These are phyloP conservation scores for Orycteropus afer DNA, from an alignment of 2,113 vertebrate species.

Conservation along the genomic window DNA sequence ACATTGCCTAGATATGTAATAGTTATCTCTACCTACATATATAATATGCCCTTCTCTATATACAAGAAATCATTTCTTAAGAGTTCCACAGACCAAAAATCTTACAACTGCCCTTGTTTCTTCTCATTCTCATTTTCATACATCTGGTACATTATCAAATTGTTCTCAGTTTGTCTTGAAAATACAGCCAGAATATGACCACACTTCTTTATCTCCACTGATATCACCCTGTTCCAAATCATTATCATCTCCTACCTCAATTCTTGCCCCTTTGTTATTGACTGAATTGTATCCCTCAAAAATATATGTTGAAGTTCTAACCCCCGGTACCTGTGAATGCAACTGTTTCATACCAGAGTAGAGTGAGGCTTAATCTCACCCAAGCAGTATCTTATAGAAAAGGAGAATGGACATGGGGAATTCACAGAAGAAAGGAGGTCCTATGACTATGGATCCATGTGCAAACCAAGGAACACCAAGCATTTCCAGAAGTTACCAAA, in stretches of 20 bases:
- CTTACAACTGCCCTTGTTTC: background rate
- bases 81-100: background rate
- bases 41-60: background rate
- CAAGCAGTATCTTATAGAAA: background rate
- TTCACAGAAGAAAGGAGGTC: background rate
- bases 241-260: fast-evolving
- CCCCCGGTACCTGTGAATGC: background rate
- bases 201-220: background rate
- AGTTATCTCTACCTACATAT: background rate
- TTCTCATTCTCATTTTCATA: background rate
- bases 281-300: background rate
- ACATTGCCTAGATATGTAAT: background rate
- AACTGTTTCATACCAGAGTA: background rate
- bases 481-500: background rate
- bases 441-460: background rate
- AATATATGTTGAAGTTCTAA: background rate
- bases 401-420: background rate
- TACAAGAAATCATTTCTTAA: background rate
- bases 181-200: background rate
- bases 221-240: background rate
- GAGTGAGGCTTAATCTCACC: background rate
- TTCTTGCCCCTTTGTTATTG: background rate
- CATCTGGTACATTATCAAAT: background rate
- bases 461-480: background rate
- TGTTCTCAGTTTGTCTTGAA: background rate